Evolutionary conservation across 1,140 invertebrate species (phyloP), one percentile per base, ranked within the genome.

Genomic region (Philaenus spumarius): DNA sequence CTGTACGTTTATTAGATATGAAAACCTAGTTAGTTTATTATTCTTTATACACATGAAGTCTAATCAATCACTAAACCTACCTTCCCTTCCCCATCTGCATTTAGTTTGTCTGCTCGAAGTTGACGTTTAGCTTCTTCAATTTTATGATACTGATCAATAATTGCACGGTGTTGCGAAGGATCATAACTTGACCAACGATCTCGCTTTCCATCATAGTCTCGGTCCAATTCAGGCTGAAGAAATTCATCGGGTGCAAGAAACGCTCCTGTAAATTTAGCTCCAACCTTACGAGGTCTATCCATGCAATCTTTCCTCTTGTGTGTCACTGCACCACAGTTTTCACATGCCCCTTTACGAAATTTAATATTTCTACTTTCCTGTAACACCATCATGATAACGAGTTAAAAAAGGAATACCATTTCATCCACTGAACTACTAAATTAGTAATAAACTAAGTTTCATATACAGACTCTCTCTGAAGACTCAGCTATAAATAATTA

Each of bases 151-250:
- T 97, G 93, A 64, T 97, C 93, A 30, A 96, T 83, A 57, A 98
- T 90, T 52, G 84, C 83, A 64, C 84, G 82, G 69, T 97, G 94
- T 62, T 95, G 87, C 0, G 84, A 78, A 0, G 94, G 86, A 77
- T 99, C 90, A 69, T 97, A 98, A 0, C 95, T 95, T 73, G 95
- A 96, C 97, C 97, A 99, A 23, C 95, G 76, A 75, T 99, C 97
- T 14, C 97, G 75, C 76, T 99, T 99, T 0, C 91, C 90, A 71
- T 96, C 93, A 72, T 90, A 97, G 72, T 90, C 90, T 1, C 95
- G 75, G 0, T 83, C 81, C 3, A 95, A 71, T 34, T 87, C 80
- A 0, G 89, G 87, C 61, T 95, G 89, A 1, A 82, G 68, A 66
- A 85, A 83, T 72, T 99, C 97, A 78, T 98, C 96, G 0, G 93